Base-by-base conservation (phyloP, 2,797 vertebrate species). In the Chaunax sp. region DNA sequence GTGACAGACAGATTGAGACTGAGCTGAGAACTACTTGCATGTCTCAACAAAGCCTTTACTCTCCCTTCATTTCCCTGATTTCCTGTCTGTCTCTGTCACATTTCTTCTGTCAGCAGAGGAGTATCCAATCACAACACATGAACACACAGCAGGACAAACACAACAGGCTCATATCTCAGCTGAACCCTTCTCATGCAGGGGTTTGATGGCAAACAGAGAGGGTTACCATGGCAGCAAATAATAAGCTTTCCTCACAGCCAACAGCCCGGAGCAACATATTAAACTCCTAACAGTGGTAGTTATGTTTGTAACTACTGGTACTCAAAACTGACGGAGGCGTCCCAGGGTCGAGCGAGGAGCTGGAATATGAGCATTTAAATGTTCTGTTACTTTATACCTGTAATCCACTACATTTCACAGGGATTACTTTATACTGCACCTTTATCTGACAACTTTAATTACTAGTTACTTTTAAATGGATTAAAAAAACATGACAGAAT, bases 11-110 rank as follows among this genome's bases (percentile, higher is more conserved):
- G 62, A 53, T 12, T 40, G 55, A 59, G 22, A 61, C 15, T 19
- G 43, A 49, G 25, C 20, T 19, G 18, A 44, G 20, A 33, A n/a
- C 44, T 47, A 72, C 47, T 14, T 64, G 61, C 80, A 49, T 78
- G 89, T 82, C 73, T 56, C 66, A 81, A 81, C 82, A 67, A 20
- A 58, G 55, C 7, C 53, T 41, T 18, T 12, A 28, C 23, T 30
- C 23, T 30, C 16, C n/a, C 14, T 57, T 49, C 22, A 58, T 30
- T 78, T 51, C 30, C 23, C n/a, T 50, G 20, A 58, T 37, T 30
- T 35, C 59, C 60, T 45, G 38, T 64, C 54, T 45, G 49, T 64
- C 38, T 56, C 44, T 58, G 52, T 69, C 57, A 66, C 8, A 44
- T 64, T 22, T 59, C 38, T 50, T 60, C 28, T 67, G 59, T 62